Evolutionary conservation across 2,888 invertebrate species (phyloP).

Genomic region (Chymomyza caudatula): DNA sequence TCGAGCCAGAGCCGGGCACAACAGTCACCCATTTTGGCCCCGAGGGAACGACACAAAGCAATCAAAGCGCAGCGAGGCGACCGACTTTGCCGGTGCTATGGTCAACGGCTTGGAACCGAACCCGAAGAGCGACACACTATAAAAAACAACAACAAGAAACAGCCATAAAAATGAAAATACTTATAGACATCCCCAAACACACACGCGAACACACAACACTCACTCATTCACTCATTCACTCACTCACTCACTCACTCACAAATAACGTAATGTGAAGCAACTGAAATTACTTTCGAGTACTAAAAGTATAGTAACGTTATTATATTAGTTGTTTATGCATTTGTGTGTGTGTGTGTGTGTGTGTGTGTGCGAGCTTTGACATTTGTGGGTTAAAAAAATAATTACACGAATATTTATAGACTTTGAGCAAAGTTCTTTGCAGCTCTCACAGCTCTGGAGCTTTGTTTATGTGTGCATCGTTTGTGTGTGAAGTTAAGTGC

Average conservation of each 20-base stretch:
- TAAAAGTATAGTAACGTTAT: constrained; percentile 34
- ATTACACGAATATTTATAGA: constrained; percentile 55
- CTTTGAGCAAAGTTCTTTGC: constrained; percentile 13
- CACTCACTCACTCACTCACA: background rate
- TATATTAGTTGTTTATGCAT: constrained; percentile 18
- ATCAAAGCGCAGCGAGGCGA: constrained; percentile 52
- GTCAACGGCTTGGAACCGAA: constrained; percentile 58
- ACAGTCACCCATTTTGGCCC: constrained; percentile 33
- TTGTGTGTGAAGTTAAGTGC: background rate
- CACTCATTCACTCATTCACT: background rate
- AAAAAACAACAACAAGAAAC: constrained; percentile 37
- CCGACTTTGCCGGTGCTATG: constrained; percentile 32
- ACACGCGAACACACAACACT: background rate
- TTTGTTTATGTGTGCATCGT: background rate
- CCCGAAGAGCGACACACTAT: constrained; percentile 15
- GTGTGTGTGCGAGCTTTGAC: constrained; percentile 39
- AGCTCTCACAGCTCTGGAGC: background rate
- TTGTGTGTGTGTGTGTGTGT: constrained; percentile 6
- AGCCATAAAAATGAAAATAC: constrained; percentile 52
- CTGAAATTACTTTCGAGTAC: constrained; percentile 48
- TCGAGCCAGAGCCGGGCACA: background rate
- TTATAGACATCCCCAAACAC: background rate
- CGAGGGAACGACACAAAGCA: constrained; percentile 57
- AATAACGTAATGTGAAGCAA: constrained; percentile 16
- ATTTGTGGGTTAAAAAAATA: constrained; percentile 64